A percentile compares a stretch with the other conserved stretches of the same genome.
phyloP scores from a whole-genome alignment of 2,113 vertebrate species.

The Ahaetulla prasina region DNA sequence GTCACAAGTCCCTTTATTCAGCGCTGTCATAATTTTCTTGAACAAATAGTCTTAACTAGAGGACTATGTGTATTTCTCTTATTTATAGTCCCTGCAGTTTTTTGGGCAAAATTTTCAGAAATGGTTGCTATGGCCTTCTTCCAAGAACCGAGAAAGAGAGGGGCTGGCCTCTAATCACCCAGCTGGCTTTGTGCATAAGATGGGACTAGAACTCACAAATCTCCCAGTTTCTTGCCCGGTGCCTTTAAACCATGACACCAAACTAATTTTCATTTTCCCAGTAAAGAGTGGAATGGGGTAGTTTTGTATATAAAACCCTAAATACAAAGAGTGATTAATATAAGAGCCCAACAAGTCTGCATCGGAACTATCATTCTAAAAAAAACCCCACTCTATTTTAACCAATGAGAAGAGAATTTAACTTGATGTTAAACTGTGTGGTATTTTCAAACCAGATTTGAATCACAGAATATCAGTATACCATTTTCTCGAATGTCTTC shows the following conservation, averaged over 20 bases:
- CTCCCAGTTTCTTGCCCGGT: neutral
- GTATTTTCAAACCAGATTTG: conserved; percentile 1
- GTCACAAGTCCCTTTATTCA: neutral
- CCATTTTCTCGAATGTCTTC: conserved; percentile 90
- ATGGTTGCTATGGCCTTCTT: neutral
- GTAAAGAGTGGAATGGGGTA: neutral
- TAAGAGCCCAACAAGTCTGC: neutral
- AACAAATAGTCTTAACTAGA: neutral
- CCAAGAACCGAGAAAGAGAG: neutral
- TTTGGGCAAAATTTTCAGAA: neutral
- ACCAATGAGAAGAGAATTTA: neutral
- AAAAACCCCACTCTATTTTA: neutral
- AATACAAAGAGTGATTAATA: neutral
- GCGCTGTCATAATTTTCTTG: too few species aligned
- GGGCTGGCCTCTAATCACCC: neutral
- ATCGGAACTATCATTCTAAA: neutral
- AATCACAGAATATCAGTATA: conserved; percentile 33
- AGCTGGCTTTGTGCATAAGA: neutral
- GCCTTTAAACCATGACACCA: neutral
- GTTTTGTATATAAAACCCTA: too few species aligned
- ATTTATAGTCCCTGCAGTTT: neutral
- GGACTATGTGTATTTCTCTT: neutral
- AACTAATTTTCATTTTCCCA: neutral
- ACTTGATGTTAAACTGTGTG: neutral
- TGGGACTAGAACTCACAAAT: neutral